Evolutionary conservation across 1,140 invertebrate genomes (phyloP), one percentile per base, ranked within the genome.

Genomic region (Pachyrhynchus sulphureomaculatus): DNA sequence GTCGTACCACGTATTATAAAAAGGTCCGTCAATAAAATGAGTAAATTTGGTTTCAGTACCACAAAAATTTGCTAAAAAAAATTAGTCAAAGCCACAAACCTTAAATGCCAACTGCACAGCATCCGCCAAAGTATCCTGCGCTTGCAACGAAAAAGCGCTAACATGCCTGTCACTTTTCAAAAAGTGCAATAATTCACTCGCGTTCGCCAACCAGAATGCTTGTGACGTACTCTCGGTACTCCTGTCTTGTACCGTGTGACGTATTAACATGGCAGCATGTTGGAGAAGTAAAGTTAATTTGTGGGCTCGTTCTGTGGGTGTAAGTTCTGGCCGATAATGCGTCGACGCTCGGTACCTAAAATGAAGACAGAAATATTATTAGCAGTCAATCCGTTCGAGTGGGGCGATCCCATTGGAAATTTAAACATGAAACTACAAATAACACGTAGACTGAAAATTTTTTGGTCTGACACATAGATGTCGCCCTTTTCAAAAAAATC

Each of bases 171-270:
- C 96, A 64, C 90, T 94, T 75, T 98, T 98, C 2, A 98, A 80
- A 79, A 99, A 98, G 77, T 98, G 93, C 10, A 98, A 78, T 23
- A 98, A 80, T 78, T 98, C 96, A 8, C 93, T 96, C 0, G 93
- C 88, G 75, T 98, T 99, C 1, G 95, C 95, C 80, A 99, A 86
- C 96, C 96, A 99, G 70, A 98, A 94, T 0, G 95, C 93, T 58
- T 95, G 80, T 1, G 87, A 89, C 10, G 87, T 86, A 0, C 90
- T 88, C 76, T 95, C 91, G 51, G 86, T 85, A 72, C 91, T 90
- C 47, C 89, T 80, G 67, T 92, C 91, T 84, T 93, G 78, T 2
- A 72, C 65, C 1, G 68, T 72, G 49, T 70, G 70, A 21, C 68
- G 41, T 42, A 74, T 71, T 13, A 76, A 41, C 70, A 75, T 73